A percentile compares a stretch with the other conserved stretches of the same genome.
These are phyloP conservation scores for Notolepis coatsorum DNA, from an alignment of 2,797 vertebrate species.

Conservation along the genomic window DNA sequence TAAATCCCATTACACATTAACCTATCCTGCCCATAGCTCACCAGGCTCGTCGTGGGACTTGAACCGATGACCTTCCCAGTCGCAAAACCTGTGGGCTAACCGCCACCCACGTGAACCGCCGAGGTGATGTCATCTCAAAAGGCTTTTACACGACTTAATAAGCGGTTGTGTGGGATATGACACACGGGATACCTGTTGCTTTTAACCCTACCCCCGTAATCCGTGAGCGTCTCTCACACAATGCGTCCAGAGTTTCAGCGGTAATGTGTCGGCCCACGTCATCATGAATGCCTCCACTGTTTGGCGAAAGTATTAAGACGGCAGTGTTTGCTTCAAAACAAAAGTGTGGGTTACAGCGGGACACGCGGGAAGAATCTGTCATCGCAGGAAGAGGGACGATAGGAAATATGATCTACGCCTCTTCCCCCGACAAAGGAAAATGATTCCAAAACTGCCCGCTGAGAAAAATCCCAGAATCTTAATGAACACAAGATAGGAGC, in stretches of 20 bases:
- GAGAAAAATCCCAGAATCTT: constrained; percentile 61
- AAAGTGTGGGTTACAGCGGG: constrained; percentile 56
- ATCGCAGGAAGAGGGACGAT: constrained; percentile 62
- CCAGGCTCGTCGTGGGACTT: no score
- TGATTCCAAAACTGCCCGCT: constrained; percentile 59
- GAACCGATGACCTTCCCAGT: no score
- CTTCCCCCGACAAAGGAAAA: constrained; percentile 60
- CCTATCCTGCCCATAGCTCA: no score
- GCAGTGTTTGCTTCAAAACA: constrained; percentile 42
- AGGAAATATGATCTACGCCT: constrained; percentile 70
- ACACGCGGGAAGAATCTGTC: constrained; percentile 60
- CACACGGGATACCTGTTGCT: no score
- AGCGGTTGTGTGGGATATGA: no score
- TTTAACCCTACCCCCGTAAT: no score
- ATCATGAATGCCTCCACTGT: constrained; percentile 65
- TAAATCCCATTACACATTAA: no score
- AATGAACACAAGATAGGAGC: constrained; percentile 67
- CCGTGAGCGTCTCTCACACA: no score
- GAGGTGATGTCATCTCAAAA: no score
- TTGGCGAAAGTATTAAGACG: constrained; percentile 20
- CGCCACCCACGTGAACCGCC: no score
- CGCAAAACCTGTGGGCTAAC: no score
- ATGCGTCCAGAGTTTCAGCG: constrained; percentile 22
- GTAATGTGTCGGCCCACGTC: constrained; percentile 36
- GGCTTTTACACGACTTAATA: no score